Evolutionary conservation across 1,140 invertebrate species (phyloP).

Genomic region (Calliopsis andreniformis): DNA sequence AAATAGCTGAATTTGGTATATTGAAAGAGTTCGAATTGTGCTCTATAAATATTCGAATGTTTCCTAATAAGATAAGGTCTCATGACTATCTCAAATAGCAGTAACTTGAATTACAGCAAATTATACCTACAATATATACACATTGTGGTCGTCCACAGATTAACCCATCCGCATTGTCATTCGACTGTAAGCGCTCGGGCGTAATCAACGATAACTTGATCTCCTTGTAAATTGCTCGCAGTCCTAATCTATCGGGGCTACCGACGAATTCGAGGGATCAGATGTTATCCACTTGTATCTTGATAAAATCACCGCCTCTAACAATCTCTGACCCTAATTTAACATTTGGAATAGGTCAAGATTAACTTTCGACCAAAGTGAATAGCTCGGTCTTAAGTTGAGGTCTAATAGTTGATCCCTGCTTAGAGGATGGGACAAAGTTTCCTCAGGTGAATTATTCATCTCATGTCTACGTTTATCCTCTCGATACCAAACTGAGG

Average conservation of each 20-base stretch:
- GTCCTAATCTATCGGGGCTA: slow-evolving; percentile 24
- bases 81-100: no score
- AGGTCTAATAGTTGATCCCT: slow-evolving; percentile 5
- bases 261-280: slow-evolving; percentile 21
- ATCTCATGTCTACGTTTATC: slow-evolving; percentile 9
- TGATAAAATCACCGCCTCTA: slow-evolving; percentile 26
- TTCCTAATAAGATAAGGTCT: no score
- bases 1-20: no score
- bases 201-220: slow-evolving; percentile 39
- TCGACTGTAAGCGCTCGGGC: no score
- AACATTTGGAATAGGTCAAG: slow-evolving; percentile 5
- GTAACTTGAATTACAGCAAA: no score
- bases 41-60: no score
- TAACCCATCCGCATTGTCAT: slow-evolving; percentile 6
- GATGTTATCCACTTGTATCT: slow-evolving; percentile 41
- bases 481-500: background rate
- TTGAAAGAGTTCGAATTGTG: no score
- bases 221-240: slow-evolving; percentile 37
- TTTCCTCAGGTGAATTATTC: slow-evolving; percentile 30
- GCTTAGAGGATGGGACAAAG: slow-evolving; percentile 25
- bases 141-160: background rate
- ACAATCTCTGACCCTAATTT: slow-evolving; percentile 39
- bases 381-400: background rate
- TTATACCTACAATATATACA: no score
- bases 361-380: slow-evolving; percentile 1